Base-by-base conservation (phyloP, 1,140 invertebrate genomes). In the Pararge aegeria region DNA sequence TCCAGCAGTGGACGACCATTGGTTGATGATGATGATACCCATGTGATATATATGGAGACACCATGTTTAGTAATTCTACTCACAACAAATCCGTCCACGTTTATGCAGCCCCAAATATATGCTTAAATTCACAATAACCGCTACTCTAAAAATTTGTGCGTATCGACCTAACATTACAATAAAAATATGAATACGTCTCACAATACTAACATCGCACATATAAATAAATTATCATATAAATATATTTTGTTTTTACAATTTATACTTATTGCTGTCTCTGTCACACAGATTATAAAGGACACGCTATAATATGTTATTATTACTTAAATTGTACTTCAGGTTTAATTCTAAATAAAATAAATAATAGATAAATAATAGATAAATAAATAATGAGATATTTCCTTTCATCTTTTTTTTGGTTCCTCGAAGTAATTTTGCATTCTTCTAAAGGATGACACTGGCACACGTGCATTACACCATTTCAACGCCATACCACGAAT, bases 111-210 rank as follows among this genome's bases (percentile, higher is more conserved):
- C 10, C 19, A 27, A 46, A 24, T 15, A 61, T 54, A 0, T 15
- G 7, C 49, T 49, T 46, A 62, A 73, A 46, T 64, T 51, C 42
- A 72, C 57, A 62, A 42, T 69, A 70, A 78, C 58, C 52, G 75
- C 78, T 85, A 83, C 75, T 75, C 75, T 83, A 85, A 78, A n/a
- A 76, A 79, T 89, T 89, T 87, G 83, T 87, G 83, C 86, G 86
- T 87, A 81, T 89, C 86, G 74, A 83, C 72, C 82, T 87, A 85
- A 78, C 57, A 68, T 79, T 82, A 84, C 52, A 68, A 56, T 73
- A 73, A 58, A 34, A 70, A 63, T 63, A 72, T 66, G 60, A 64
- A 73, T 62, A 62, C 55, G 52, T 65, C 58, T 67, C 61, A 68
- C 63, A 66, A 74, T 58, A 71, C 66, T 74, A 73, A 68, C 64